Evolutionary conservation across 2,113 vertebrate genomes (phyloP).

Genomic region (Passer domesticus): DNA sequence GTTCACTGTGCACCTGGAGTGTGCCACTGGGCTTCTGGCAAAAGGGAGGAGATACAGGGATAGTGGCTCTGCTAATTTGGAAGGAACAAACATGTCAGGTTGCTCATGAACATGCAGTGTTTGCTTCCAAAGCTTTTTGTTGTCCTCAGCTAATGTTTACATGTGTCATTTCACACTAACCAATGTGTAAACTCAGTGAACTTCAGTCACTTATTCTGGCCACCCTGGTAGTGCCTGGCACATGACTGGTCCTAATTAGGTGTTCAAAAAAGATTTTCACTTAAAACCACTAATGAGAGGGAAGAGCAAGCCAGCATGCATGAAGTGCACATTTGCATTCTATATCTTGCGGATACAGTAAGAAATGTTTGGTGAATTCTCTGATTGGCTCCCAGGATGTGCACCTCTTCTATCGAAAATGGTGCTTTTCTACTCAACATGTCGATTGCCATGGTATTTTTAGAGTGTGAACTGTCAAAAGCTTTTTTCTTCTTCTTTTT

Average conservation of each 20-base stretch:
- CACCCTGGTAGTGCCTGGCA: background rate
- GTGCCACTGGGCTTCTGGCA: background rate
- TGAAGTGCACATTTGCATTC: background rate
- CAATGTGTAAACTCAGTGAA: background rate
- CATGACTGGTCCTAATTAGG: background rate
- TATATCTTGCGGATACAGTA: background rate
- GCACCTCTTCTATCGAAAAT: background rate
- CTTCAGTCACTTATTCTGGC: background rate
- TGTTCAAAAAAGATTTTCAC: background rate
- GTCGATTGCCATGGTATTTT: conserved; percentile 42
- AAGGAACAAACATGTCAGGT: background rate
- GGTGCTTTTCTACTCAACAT: background rate
- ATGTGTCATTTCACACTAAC: background rate
- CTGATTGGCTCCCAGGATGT: background rate
- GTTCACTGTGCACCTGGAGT: background rate
- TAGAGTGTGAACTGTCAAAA: conserved; percentile 30
- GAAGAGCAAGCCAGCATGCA: background rate
- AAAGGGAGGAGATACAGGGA: background rate
- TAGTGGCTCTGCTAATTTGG: background rate
- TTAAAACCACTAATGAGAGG: background rate
- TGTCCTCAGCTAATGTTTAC: background rate
- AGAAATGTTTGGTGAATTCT: background rate
- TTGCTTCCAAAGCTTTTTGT: background rate
- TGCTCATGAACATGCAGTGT: background rate
- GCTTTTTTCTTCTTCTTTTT: background rate